Evolutionary conservation across 2,888 invertebrate genomes (phyloP), one percentile per base, ranked within the genome.

Genomic region (Drymonia ruficornis): DNA sequence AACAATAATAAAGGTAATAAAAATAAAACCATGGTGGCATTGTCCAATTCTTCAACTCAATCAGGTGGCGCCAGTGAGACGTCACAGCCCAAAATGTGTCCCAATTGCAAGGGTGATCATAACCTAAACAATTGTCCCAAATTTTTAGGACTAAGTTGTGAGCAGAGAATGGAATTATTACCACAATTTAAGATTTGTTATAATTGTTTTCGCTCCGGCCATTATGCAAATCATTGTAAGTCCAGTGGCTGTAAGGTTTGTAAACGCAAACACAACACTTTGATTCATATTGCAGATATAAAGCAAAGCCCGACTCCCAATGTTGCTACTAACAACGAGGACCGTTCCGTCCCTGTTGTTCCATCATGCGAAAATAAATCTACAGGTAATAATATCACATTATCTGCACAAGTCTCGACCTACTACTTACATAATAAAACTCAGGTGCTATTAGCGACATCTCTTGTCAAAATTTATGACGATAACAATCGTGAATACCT

Each of bases 131-230:
- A 48, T 34, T 55, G 51, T 51, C 12, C 48, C 36, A 43, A 55
- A 38, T 55, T 55, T 45, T 38, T 55, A 19, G 40, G 36, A 9
- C 44, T 55, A 11, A 44, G 40, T n/a, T 48, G 31, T 29, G 49
- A 53, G 38, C 1, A 43, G 16, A 43, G 54, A 18, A 23, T 29
- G 7, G 36, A 51, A 12, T 49, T 49, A 31, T 9, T 55, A 16
- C 49, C 48, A 28, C 18, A 43, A 38, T 64, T 42, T 53, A 67
- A 65, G 43, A 49, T 70, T 3, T 70, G 70, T 45, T 65, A 51
- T 52, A 70, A 67, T 55, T 70, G 65, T 57, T 60, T 70, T 48
- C 50, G 51, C 12, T 28, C 36, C 11, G 61, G 67, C 36, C 70
- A 70, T 42, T 67, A 44, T 47, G 55, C 67, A 1, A 66, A 60